These are phyloP conservation scores for Chesias legatella DNA, from an alignment of 2,888 invertebrate genomes.

Conservation along the genomic window DNA sequence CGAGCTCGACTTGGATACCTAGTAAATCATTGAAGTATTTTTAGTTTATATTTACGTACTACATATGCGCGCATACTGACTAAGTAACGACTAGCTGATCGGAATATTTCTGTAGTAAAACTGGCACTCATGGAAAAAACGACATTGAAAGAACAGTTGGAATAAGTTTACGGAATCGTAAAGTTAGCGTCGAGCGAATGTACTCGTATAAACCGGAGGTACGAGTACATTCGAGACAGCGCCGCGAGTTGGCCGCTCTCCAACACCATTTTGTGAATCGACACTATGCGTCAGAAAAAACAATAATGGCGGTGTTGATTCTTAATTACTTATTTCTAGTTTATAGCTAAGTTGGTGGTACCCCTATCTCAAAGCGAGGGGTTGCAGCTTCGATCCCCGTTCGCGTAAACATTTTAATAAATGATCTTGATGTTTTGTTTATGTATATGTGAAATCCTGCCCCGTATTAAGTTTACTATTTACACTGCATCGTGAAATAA, in stretches of 20 bases:
- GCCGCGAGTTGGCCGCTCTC: slow-evolving; percentile 51
- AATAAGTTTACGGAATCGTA: slow-evolving; percentile 63
- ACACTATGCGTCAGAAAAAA: slow-evolving; percentile 36
- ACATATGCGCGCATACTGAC: slow-evolving; percentile 30
- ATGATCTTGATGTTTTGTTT: too few relatives aligned
- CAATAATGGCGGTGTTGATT: slow-evolving; percentile 1
- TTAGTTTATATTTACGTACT: slow-evolving; percentile 35
- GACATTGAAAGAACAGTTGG: slow-evolving; percentile 49
- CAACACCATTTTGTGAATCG: slow-evolving; percentile 49
- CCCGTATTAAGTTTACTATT: too few relatives aligned
- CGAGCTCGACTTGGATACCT: background rate
- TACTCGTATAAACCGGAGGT: slow-evolving; percentile 32
- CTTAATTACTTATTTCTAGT: too few relatives aligned
- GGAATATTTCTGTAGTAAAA: slow-evolving; percentile 51
- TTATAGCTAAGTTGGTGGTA: too few relatives aligned
- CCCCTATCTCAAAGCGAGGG: too few relatives aligned
- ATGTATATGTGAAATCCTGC: too few relatives aligned
- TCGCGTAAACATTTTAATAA: too few relatives aligned
- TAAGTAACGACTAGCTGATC: slow-evolving; percentile 37
- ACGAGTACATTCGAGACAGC: slow-evolving; percentile 42
- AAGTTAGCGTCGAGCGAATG: slow-evolving; percentile 51
- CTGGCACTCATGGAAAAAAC: slow-evolving; percentile 50
- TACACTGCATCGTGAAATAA: too few relatives aligned
- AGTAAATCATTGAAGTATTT: slow-evolving; percentile 2
- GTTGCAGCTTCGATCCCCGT: too few relatives aligned